Base-by-base conservation (phyloP, 2,888 invertebrate genomes). In the Acanthopleura granulata region DNA sequence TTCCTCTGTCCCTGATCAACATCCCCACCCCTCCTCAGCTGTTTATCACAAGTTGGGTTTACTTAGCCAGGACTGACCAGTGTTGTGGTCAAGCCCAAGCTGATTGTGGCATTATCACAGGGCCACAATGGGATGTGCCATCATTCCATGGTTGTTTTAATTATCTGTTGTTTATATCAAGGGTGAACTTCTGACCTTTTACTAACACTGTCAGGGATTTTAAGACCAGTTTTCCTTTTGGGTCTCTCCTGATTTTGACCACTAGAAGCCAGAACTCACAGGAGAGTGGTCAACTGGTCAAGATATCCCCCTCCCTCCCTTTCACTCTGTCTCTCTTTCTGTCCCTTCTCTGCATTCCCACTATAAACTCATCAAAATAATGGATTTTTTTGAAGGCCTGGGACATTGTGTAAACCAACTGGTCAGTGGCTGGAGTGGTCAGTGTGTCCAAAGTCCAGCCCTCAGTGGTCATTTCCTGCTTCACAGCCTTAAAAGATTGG, bases 311-410 rank as follows among this genome's bases (percentile, higher is more conserved):
- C 40, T 40, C 40, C 3, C 40, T 40, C 40, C 40, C 40, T 40
- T 40, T 40, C 40, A 6, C n/a, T n/a, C n/a, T n/a, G n/a, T n/a
- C n/a, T n/a, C n/a, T n/a, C n/a, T n/a, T n/a, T n/a, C n/a, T n/a
- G n/a, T n/a, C n/a, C 40, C 40, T 6, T 40, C 9, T 9, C 40
- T 40, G 3, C 40, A 40, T 6, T 40, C 40, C 40, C 40, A 40
- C 40, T 9, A 40, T 9, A 40, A 40, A 57, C 57, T 57, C 57
- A 57, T 57, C 66, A 66, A 66, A 66, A 66, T 66, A 66, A 66
- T 66, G 66, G 66, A 66, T 66, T 66, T 66, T 66, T 66, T 66
- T 66, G 12, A 27, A 27, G 40, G 40, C 40, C 40, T 40, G 9
- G 40, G 40, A 40, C 40, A 40, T 40, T 6, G 40, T 40, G 40